Evolutionary conservation across 2,797 vertebrate species (phyloP).

Genomic region (Pipistrellus pygmaeus): DNA sequence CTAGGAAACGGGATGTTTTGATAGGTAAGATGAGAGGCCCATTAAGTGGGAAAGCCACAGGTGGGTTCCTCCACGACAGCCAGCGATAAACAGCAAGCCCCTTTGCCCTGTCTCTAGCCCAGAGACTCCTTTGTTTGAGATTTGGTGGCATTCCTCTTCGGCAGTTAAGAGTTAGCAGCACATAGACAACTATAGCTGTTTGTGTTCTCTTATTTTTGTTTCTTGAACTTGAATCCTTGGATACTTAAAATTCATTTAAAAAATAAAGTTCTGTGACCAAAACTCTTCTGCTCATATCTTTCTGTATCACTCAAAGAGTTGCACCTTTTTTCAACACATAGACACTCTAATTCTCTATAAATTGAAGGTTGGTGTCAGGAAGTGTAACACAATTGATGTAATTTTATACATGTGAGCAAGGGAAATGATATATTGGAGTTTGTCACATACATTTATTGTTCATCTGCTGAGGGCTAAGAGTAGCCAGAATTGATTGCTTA

Average conservation of each 20-base stretch:
- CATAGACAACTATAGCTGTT: not conserved
- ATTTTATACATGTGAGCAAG: not conserved
- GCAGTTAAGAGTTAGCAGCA: not conserved
- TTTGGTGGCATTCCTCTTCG: not conserved
- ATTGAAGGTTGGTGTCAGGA: not conserved
- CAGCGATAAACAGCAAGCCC: not conserved
- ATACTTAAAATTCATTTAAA: conserved; percentile 59
- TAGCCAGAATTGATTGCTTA: not conserved
- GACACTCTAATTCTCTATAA: not conserved
- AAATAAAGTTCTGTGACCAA: conserved; percentile 73
- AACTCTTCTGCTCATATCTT: not conserved
- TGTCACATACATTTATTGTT: not conserved
- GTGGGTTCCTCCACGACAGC: not conserved
- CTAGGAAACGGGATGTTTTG: conserved; percentile 47
- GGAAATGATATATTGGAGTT: not conserved
- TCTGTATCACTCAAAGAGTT: not conserved
- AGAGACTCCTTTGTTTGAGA: not conserved
- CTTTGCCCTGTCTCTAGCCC: not conserved
- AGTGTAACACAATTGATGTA: not conserved
- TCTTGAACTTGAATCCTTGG: conserved; percentile 61
- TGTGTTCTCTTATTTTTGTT: conserved; percentile 16
- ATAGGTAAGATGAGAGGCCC: conserved; percentile 23
- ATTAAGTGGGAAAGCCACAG: not conserved
- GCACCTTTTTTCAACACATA: not conserved
- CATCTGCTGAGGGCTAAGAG: not conserved